Evolutionary conservation across 2,797 vertebrate species (phyloP), one percentile per base, ranked within the genome.

Genomic region (Cichlasoma orientale): DNA sequence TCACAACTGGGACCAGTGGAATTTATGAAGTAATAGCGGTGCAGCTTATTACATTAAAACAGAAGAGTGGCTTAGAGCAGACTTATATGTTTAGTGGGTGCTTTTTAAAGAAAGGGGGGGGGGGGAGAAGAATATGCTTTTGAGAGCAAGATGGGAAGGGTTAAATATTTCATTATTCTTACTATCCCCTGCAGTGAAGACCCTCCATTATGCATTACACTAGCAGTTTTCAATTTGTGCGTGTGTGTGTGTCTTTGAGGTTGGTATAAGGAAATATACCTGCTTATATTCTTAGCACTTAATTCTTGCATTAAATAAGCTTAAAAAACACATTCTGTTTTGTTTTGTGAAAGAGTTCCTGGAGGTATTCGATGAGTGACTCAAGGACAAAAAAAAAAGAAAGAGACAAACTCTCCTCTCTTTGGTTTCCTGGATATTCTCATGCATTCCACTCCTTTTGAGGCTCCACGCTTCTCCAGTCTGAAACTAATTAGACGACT

Each of bases 161-260:
- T 86, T 87, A 87, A 87, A 88, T 88, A 82, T 87, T 89, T 86
- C 61, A 83, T 85, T 75, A 79, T 78, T 61, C 53, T 23, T 72
- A 71, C 55, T 31, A 76, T 80, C 70, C 86, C 78, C 85, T 84
- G 82, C 83, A 84, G 82, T 78, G 55, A 86, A 66, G 59, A 76
- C 66, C 74, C 50, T 77, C 68, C 61, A 86, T 88, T 85, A 81
- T 54, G 33, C 70, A 72, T 73, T 44, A 18, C 38, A 44, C 38
- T 21, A 8, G 53, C 72, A 23, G 29, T 54, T 84, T 56, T 10
- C 50, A 36, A 53, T 71, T 57, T 56, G 56, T 21, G 41, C 25
- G 12, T 50, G 61, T 3, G 18, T 66, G 44, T 23, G 41, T 25
- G 33, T 11, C 52, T 18, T 50, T 50, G 18, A 47, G 10, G 41